phyloP scores from a whole-genome alignment of 2,797 vertebrate species.

The Urophycis tenuis region DNA sequence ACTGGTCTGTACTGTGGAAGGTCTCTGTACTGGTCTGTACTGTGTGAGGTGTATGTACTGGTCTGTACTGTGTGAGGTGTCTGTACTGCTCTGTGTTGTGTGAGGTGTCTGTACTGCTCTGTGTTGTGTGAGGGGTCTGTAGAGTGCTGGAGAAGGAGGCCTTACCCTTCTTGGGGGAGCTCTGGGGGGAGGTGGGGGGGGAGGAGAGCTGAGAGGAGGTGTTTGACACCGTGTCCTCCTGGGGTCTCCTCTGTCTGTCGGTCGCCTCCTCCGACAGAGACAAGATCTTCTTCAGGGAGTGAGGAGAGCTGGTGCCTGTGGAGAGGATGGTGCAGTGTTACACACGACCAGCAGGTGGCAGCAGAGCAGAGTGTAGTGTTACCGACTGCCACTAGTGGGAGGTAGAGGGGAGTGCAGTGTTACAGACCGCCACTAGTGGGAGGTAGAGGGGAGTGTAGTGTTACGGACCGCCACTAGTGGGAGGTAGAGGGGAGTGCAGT shows the following conservation, averaged over 20 bases:
- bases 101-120: too few species aligned
- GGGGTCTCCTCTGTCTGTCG: conserved; percentile 82
- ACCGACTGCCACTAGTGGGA: neutral
- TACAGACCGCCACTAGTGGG: neutral
- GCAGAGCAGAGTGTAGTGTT: neutral
- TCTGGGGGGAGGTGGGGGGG: conserved; percentile 93
- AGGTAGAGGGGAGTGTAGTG: neutral
- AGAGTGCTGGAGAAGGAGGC: conserved; percentile 15
- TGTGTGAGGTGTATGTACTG: too few species aligned
- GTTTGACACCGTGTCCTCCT: conserved; percentile 87
- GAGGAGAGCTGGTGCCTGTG: conserved; percentile 92
- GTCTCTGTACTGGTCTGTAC: too few species aligned
- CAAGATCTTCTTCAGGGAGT: conserved; percentile 98
- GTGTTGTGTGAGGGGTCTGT: too few species aligned
- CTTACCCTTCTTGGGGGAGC: conserved; percentile 97
- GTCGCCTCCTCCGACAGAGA: conserved; percentile 92
- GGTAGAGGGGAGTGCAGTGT: neutral
- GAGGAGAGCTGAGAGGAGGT: conserved; percentile 90
- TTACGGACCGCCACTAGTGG: too few species aligned
- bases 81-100: too few species aligned
- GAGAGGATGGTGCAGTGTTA: conserved; percentile 19
- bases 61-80: too few species aligned
- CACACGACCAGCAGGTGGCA: neutral
- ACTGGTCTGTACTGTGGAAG: too few species aligned
- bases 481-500: too few species aligned